phyloP scores from a whole-genome alignment of 64 coral and sea anemone genomes.

The Platygyra sinensis region DNA sequence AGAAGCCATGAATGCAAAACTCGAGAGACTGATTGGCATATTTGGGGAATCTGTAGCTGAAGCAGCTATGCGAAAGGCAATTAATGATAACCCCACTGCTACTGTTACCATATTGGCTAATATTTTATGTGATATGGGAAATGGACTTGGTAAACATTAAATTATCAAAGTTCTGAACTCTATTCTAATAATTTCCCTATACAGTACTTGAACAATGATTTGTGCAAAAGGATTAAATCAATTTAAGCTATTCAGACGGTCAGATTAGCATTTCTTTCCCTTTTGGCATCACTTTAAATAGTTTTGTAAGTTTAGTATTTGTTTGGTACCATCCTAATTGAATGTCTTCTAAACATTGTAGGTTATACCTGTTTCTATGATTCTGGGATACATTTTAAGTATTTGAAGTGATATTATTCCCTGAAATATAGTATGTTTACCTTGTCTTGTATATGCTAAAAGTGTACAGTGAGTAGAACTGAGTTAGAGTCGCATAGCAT shows the following conservation, averaged over 20 bases:
- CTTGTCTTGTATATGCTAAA: too few species aligned
- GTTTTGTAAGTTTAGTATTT: neutral
- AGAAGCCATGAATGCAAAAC: constrained; percentile 21
- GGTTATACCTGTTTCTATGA: too few species aligned
- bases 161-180: neutral
- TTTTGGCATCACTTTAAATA: neutral
- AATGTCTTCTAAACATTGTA: too few species aligned
- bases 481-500: too few species aligned
- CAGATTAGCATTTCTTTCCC: neutral
- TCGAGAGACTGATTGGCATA: constrained; percentile 30
- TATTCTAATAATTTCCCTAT: too few species aligned
- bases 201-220: too few species aligned
- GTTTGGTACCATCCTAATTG: neutral
- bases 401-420: too few species aligned
- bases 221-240: neutral
- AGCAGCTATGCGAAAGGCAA: constrained; percentile 24
- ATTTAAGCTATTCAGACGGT: neutral
- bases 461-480: too few species aligned
- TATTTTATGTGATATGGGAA: constrained; percentile 35
- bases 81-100: constrained; percentile 13
- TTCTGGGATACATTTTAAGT: too few species aligned
- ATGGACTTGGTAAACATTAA: constrained; percentile 19
- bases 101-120: constrained; percentile 12
- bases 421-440: too few species aligned
- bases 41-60: constrained; percentile 21